Percentiles rank a stretch among this genome's conserved stretches.
phyloP scores from a whole-genome alignment of 1,140 invertebrate genomes.

The Yoshiicerus persimilis region DNA sequence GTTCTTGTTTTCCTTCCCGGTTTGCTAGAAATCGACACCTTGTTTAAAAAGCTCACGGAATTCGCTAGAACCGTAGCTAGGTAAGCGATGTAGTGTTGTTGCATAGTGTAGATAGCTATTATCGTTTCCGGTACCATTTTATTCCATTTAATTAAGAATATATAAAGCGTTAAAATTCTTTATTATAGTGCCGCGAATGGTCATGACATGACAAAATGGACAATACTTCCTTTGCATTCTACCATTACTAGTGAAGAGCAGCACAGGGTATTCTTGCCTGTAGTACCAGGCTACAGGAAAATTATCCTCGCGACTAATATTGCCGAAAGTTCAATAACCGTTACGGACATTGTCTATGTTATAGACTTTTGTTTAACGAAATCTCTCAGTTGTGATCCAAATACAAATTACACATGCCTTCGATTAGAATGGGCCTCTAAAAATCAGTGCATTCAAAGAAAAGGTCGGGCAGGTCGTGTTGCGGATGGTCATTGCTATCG shows the following conservation, averaged over 20 bases:
- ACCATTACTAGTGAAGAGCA: conserved; percentile 70
- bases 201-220: conserved; percentile 47
- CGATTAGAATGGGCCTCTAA: conserved; percentile 81
- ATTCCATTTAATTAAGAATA: neutral
- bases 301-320: conserved; percentile 95
- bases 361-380: conserved; percentile 96
- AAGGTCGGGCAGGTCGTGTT: conserved; percentile 85
- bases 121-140: too few relatives aligned
- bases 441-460: conserved; percentile 83
- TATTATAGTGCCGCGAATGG: neutral
- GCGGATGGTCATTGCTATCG: conserved; percentile 83
- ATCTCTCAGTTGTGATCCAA: conserved; percentile 68
- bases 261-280: conserved; percentile 64
- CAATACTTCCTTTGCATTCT: conserved; percentile 69
- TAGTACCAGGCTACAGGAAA: conserved; percentile 66
- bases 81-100: too few relatives aligned
- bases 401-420: conserved; percentile 59
- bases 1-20: conserved; percentile 88
- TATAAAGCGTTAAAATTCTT: neutral
- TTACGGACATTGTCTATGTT: conserved; percentile 89
- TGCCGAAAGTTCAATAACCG: conserved; percentile 95
- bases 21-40: conserved; percentile 74
- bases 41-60: conserved; percentile 53
- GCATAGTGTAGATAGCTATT: too few relatives aligned
- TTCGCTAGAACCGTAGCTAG: neutral